Evolutionary conservation across 2,797 vertebrate species (phyloP), one percentile per base, ranked within the genome.

Genomic region (Gadopsis marmoratus): DNA sequence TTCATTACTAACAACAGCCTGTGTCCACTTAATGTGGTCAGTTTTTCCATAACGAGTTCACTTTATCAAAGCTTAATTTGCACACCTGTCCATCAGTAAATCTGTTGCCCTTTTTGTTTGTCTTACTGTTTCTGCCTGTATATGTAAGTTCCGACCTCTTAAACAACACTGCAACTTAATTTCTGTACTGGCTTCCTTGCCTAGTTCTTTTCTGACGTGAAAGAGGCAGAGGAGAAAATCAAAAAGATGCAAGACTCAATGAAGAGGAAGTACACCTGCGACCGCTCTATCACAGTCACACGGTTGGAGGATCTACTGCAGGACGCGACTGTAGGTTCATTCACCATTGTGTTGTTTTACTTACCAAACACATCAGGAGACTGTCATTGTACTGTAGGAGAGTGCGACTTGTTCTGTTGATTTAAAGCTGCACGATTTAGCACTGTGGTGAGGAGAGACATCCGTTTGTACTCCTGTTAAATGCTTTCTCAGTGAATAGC

Each of bases 271-370:
- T 98, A 97, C 88, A 92, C 87, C 4, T 98, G 97, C 2, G 97
- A 98, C 74, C 97, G 97, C 23, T 90, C 96, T 14, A 83, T 96
- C 89, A 99, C 97, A 0, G 96, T 96, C 77, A 98, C 98, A 0
- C 95, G 97, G 39, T 95, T 99, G 0, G 97, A 99, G 71, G 98
- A 99, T 83, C 95, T 99, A 23, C 93, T 99, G 26, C 97, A 98
- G 91, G 97, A 99, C 16, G 94, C 96, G 0, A 84, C 93, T 56
- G 97, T 98, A 80, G 75, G 93, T 90, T 67, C 0, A 69, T 21
- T 71, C 29, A 54, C 45, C 4, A 0, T 16, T 5, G 17, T 45
- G 17, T 26, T 62, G 55, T 45, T 23, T 23, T 23, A 53, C 39
- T n/a, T 21, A 56, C 7, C 43, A 29, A 61, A 12, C 26, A 14